Conservation (phyloP, 2,113 vertebrate genomes). For the Setophaga coronata region DNA sequence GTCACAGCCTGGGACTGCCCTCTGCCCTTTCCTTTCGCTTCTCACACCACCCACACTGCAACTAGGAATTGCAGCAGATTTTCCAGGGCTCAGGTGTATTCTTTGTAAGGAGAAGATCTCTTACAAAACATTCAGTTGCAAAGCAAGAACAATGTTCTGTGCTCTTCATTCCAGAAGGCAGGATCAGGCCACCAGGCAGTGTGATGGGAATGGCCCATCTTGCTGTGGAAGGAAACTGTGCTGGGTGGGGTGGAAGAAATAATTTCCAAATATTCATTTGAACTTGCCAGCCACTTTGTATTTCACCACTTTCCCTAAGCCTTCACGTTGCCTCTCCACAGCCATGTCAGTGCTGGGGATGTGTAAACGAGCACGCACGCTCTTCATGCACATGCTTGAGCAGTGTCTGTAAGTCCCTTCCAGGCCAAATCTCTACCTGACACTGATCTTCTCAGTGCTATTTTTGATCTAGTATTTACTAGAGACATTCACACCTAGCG, state of each 20-base stretch:
- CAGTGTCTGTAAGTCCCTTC: neutral
- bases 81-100: neutral
- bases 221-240: neutral
- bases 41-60: neutral
- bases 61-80: neutral
- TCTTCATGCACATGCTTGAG: neutral
- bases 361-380: rapidly evolving
- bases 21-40: neutral
- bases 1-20: neutral
- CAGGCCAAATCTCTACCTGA: neutral
- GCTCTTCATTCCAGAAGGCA: neutral
- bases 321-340: neutral
- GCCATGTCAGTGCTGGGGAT: rapidly evolving
- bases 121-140: neutral
- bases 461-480: slow-evolving; percentile 41
- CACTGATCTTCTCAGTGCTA: neutral
- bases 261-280: neutral
- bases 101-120: neutral
- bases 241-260: neutral
- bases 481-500: neutral
- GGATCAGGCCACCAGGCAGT: neutral
- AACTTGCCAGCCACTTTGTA: neutral
- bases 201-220: rapidly evolving
- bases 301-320: neutral
- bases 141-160: neutral